Conservation (phyloP, 1,140 invertebrate species). For the Apis laboriosa region DNA sequence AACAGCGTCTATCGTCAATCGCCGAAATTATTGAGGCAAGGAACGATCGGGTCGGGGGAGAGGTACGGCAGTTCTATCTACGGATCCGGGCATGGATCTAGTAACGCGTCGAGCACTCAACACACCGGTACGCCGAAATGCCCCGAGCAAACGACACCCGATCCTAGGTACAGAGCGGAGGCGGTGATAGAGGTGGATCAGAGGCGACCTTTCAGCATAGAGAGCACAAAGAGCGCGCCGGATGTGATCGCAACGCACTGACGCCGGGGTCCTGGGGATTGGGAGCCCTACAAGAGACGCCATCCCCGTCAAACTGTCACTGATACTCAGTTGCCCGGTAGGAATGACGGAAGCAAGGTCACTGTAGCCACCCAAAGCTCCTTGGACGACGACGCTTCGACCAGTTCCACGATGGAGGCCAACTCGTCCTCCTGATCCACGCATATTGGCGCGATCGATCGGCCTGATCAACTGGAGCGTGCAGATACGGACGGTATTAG, state of each 20-base stretch:
- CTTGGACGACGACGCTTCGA: slow-evolving; percentile 73
- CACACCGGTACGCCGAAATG: slow-evolving; percentile 53
- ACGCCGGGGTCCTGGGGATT: slow-evolving; percentile 82
- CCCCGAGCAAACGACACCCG: slow-evolving; percentile 41
- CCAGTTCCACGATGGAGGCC: slow-evolving; percentile 64
- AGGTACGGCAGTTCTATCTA: slow-evolving; percentile 72
- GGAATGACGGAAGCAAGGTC: slow-evolving; percentile 47
- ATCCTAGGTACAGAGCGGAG: slow-evolving; percentile 83
- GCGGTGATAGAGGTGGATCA: slow-evolving; percentile 85
- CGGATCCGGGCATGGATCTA: slow-evolving; percentile 61
- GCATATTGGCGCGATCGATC: slow-evolving; percentile 52
- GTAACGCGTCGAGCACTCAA: slow-evolving; percentile 65
- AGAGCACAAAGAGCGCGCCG: slow-evolving; percentile 91
- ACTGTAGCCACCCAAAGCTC: slow-evolving; percentile 77
- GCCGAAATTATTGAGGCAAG: slow-evolving; percentile 73
- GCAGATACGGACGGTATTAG: slow-evolving; percentile 6
- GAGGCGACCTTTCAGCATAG: slow-evolving; percentile 86
- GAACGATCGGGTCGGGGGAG: slow-evolving; percentile 83
- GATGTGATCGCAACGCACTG: slow-evolving; percentile 93
- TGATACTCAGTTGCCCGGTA: slow-evolving; percentile 7
- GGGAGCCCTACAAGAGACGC: slow-evolving; percentile 83
- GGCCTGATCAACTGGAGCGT: slow-evolving; percentile 1
- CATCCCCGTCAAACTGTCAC: slow-evolving; percentile 78
- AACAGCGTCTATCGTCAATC: slow-evolving; percentile 47
- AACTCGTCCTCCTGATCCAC: slow-evolving; percentile 75